Conservation (phyloP, 2,113 vertebrate species). For the Ochotona princeps region DNA sequence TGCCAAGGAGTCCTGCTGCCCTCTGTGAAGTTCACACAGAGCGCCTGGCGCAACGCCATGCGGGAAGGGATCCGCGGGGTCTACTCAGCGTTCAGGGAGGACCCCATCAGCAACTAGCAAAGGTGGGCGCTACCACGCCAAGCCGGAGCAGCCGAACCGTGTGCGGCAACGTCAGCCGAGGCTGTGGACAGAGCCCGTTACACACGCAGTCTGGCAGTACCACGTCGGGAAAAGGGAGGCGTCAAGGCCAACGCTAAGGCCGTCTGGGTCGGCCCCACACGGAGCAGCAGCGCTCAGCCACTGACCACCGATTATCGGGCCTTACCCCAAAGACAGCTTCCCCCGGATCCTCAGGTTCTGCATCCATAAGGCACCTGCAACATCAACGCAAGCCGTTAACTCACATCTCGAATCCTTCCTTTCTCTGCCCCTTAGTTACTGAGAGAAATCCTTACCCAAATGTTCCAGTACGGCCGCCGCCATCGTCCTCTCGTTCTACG, state of each 20-base stretch:
- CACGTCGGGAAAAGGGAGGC: neutral
- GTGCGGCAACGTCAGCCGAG: neutral
- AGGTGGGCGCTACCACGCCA: too few relatives aligned
- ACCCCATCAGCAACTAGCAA: neutral
- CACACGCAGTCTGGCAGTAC: neutral
- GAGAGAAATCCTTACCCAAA: slow-evolving; percentile 31
- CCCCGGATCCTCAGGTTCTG: slow-evolving; percentile 27
- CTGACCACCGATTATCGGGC: too few relatives aligned
- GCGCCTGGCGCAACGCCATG: neutral
- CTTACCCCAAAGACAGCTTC: slow-evolving; percentile 56
- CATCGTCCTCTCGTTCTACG: slow-evolving; percentile 59
- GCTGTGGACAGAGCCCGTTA: neutral
- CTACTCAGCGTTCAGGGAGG: neutral
- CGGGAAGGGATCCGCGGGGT: neutral
- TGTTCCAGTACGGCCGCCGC: neutral
- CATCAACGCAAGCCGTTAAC: slow-evolving; percentile 44
- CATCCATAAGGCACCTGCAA: slow-evolving; percentile 71
- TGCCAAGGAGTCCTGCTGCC: neutral
- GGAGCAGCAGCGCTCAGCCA: neutral
- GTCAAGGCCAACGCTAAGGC: neutral
- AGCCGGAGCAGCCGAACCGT: neutral
- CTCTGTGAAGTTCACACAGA: neutral
- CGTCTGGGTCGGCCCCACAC: neutral
- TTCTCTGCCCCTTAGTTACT: neutral
- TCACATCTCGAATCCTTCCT: neutral